Evolutionary conservation across 2,797 vertebrate genomes (phyloP).

Genomic region (Aplochiton taeniatus): DNA sequence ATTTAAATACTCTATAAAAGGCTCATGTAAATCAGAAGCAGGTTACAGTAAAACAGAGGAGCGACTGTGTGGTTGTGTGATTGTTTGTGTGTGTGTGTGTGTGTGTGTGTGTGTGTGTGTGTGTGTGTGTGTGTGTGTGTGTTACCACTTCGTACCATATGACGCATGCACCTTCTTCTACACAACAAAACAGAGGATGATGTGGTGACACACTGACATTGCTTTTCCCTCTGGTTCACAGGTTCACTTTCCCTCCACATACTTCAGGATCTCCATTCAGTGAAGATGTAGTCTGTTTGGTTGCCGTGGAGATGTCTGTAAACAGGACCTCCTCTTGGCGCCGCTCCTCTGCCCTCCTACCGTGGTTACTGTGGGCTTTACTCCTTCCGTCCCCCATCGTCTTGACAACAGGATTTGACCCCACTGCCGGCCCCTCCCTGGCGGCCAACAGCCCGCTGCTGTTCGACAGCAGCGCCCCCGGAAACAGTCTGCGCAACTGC

Average conservation of each 20-base stretch:
- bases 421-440: neutral
- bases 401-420: conserved; percentile 10
- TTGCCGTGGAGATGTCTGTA: conserved; percentile 56
- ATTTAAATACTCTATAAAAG: conserved; percentile 28
- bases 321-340: conserved; percentile 36
- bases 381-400: conserved; percentile 34
- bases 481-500: conserved; percentile 64
- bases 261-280: conserved; percentile 15
- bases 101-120: neutral
- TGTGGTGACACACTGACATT: conserved; percentile 8
- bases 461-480: conserved; percentile 49
- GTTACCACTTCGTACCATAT: neutral
- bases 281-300: conserved; percentile 59
- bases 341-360: conserved; percentile 26
- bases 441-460: conserved; percentile 56
- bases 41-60: conserved; percentile 29
- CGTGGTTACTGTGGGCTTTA: conserved; percentile 48
- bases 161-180: neutral
- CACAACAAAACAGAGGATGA: neutral
- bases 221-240: conserved; percentile 19
- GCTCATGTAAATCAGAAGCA: conserved; percentile 25
- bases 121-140: neutral
- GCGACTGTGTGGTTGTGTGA: neutral
- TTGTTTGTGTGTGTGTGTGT: neutral
- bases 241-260: conserved; percentile 8